phyloP scores from a whole-genome alignment of 1,140 invertebrate genomes.

The Rhagoletis pomonella region DNA sequence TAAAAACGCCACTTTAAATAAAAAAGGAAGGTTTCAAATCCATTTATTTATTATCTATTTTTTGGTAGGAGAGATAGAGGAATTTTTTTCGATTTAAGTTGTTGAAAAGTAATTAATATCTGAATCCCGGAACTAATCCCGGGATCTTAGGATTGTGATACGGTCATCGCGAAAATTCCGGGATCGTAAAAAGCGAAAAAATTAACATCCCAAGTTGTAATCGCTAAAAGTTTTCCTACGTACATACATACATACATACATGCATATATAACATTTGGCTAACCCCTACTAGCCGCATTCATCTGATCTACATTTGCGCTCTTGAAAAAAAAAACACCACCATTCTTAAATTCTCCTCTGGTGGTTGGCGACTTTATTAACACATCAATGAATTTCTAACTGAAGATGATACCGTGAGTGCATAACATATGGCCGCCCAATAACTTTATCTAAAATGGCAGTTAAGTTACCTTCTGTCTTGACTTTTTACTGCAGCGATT shows the following conservation, averaged over 20 bases:
- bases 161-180: no score
- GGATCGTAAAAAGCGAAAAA: no score
- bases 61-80: no score
- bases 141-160: no score
- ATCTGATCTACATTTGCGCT: not conserved
- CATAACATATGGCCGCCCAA: not conserved
- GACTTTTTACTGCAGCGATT: conserved; percentile 58
- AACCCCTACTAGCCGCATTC: not conserved
- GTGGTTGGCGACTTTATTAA: conserved; percentile 7
- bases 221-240: no score
- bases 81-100: no score
- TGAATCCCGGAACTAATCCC: no score
- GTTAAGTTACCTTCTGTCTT: not conserved
- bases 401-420: not conserved
- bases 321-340: not conserved
- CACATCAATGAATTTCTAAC: conserved; percentile 37
- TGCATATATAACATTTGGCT: not conserved
- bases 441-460: conserved; percentile 34
- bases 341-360: not conserved
- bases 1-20: no score
- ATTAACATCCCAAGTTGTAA: no score
- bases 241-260: not conserved
- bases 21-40: no score
- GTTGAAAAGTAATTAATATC: no score
- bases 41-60: no score